Base-by-base conservation (phyloP, 2,113 vertebrate species). In the Corythoichthys intestinalis region DNA sequence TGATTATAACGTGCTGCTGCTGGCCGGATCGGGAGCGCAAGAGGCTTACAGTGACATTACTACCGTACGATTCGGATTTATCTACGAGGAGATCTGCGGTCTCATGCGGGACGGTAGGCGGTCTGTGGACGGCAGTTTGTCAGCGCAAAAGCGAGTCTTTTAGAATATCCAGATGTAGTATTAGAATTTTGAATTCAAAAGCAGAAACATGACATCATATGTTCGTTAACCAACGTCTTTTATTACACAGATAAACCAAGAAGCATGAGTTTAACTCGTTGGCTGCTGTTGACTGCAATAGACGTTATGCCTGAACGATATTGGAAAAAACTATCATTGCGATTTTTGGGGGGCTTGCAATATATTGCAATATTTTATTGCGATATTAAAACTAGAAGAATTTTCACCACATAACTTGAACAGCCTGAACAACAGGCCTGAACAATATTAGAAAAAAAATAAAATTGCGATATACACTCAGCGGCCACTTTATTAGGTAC, bases 1-100 rank as follows among this genome's bases (percentile, higher is more conserved):
- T 69, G 75, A 78, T 83, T 85, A 83, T 14, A 62, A n/a, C 49
- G 47, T 14, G 34, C 75, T 72, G 41, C 44, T 47, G 44, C 61
- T 28, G 39, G 20, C 69, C 70, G 28, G 15, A 46, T 72, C 20
- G 68, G 64, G 63, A 59, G 75, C 67, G 60, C 68, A 8, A 62
- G 63, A 34, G 56, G 52, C 72, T 12, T 66, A 66, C 67, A 58
- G 50, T 67, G 35, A 79, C 70, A 77, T 66, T 57, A 48, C 56
- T 67, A 46, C 71, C 68, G 66, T 67, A 73, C 56, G 64, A 61
- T 59, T 62, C 68, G 57, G 66, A 83, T 77, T 73, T 76, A 62
- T 75, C 56, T 72, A 54, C 71, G 67, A 69, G 53, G 11, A 61
- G 56, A 70, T 73, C 49, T 72, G 71, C 48, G 71, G 63, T 76